phyloP scores from a whole-genome alignment of 2,113 vertebrate species.

The Verasper variegatus region DNA sequence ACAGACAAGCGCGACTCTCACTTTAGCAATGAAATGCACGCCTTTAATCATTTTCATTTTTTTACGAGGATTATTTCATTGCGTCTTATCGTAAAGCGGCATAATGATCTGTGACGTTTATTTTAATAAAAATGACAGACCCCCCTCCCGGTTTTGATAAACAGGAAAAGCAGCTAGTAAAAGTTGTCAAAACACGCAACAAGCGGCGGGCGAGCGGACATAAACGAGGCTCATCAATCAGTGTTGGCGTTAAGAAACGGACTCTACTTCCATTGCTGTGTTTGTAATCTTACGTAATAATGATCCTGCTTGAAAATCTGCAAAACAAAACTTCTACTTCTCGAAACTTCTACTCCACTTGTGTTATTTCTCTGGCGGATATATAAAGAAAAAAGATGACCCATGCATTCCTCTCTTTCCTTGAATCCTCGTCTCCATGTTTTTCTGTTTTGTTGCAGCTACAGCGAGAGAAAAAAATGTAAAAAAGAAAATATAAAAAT shows the following conservation, averaged over 20 bases:
- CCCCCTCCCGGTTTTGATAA: slow-evolving; percentile 52
- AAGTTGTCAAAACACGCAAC: slow-evolving; percentile 38
- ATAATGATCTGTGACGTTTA: slow-evolving; percentile 44
- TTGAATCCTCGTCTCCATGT: background rate
- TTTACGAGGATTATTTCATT: slow-evolving; percentile 65
- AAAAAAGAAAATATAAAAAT: too few species aligned
- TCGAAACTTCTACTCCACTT: background rate
- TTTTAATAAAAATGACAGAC: slow-evolving; percentile 46
- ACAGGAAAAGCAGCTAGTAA: slow-evolving; percentile 40
- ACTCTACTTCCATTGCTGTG: background rate
- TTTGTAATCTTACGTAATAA: too few species aligned
- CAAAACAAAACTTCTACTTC: background rate
- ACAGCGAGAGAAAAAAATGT: too few species aligned
- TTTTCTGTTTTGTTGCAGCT: background rate
- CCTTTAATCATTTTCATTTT: slow-evolving; percentile 67
- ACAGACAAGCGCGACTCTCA: slow-evolving; percentile 35
- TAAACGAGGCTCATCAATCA: slow-evolving; percentile 33
- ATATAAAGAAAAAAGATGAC: slow-evolving; percentile 27
- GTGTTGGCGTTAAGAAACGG: slow-evolving; percentile 4
- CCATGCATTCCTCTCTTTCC: background rate
- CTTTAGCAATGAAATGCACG: slow-evolving; percentile 45
- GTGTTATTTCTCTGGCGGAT: background rate
- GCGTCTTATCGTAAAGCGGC: slow-evolving; percentile 59
- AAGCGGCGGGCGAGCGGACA: background rate
- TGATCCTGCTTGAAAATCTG: background rate